These are phyloP conservation scores for Lypha dubia DNA, from an alignment of 2,888 invertebrate species.

Conservation along the genomic window DNA sequence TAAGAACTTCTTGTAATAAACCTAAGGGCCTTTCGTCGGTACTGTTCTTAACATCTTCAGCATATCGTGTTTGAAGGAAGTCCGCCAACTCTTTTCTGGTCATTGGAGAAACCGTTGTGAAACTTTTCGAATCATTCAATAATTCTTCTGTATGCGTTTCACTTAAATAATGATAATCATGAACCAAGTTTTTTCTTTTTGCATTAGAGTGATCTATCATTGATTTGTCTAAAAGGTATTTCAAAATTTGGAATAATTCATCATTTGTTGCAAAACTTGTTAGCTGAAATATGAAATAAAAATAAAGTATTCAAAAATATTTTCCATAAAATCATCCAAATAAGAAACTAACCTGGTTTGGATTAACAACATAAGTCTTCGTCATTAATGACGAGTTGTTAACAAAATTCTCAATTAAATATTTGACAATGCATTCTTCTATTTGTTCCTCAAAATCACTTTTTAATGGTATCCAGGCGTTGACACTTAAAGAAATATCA, in stretches of 20 bases:
- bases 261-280: constrained; percentile 71
- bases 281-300: constrained; percentile 55
- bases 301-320: background rate
- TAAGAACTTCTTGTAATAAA: constrained; percentile 80
- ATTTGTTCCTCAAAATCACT: constrained; percentile 79
- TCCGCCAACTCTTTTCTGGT: constrained; percentile 68
- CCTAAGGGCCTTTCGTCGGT: constrained; percentile 1
- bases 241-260: constrained; percentile 72
- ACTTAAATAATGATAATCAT: constrained; percentile 81
- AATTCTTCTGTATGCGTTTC: constrained; percentile 78
- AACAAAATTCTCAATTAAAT: constrained; percentile 86
- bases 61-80: constrained; percentile 72
- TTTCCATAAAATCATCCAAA: background rate
- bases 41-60: background rate
- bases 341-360: constrained; percentile 85
- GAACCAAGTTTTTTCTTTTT: constrained; percentile 77
- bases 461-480: constrained; percentile 88
- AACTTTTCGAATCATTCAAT: constrained; percentile 10
- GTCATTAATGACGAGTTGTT: constrained; percentile 84
- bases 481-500: constrained; percentile 87
- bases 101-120: constrained; percentile 73
- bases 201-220: background rate
- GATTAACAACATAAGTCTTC: constrained; percentile 86
- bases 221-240: constrained; percentile 59
- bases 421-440: constrained; percentile 87